Conservation (phyloP, 1,140 invertebrate species). For the Halictus rubicundus region DNA sequence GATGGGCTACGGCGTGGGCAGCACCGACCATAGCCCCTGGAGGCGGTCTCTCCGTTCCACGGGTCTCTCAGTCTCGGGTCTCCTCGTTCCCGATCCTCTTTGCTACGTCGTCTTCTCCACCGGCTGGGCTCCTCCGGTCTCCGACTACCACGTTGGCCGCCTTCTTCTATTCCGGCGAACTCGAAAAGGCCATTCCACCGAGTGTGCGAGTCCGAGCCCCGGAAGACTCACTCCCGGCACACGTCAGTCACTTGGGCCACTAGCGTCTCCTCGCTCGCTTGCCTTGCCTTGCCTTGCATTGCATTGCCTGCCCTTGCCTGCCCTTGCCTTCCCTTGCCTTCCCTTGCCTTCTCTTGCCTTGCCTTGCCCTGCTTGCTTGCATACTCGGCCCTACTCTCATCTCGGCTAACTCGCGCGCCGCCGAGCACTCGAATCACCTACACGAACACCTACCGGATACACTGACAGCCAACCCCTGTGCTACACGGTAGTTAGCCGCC, state of each 20-base stretch:
- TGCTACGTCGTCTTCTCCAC: slow-evolving; percentile 1
- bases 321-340: background rate
- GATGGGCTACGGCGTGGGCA: slow-evolving; percentile 58
- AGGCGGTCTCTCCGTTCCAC: slow-evolving; percentile 33
- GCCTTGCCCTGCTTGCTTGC: slow-evolving; percentile 10
- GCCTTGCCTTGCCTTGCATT: background rate
- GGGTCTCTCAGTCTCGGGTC: no score
- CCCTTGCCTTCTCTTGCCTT: no score
- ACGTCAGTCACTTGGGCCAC: slow-evolving; percentile 54
- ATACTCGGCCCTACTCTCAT: background rate
- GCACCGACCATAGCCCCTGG: slow-evolving; percentile 48
- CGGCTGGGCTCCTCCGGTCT: background rate
- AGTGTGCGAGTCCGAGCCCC: slow-evolving; percentile 37
- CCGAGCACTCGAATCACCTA: slow-evolving; percentile 37
- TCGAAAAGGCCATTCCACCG: slow-evolving; percentile 34
- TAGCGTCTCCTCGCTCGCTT: slow-evolving; percentile 34
- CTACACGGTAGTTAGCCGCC: no score
- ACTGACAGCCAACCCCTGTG: no score
- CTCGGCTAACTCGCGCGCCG: slow-evolving; percentile 25
- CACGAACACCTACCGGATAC: slow-evolving; percentile 12
- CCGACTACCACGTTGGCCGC: slow-evolving; percentile 4
- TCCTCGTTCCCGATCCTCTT: background rate
- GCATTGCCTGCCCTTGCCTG: no score
- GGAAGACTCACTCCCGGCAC: slow-evolving; percentile 60
- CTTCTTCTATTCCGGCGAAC: slow-evolving; percentile 30